Base-by-base conservation (phyloP, 1,140 invertebrate species). In the Papilio helenus region DNA sequence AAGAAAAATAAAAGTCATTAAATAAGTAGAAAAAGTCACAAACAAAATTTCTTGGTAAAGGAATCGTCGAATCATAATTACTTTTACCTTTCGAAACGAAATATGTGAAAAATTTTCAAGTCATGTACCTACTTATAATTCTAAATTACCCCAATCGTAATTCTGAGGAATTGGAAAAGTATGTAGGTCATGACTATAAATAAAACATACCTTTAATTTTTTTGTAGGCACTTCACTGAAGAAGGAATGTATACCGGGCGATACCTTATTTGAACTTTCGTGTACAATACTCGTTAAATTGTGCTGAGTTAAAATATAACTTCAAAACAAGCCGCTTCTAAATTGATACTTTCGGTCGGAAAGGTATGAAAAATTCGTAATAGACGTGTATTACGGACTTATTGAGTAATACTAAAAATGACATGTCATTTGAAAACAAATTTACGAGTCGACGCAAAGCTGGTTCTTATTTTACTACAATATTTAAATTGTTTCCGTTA, bases 231-330 rank as follows among this genome's bases (percentile, higher is more conserved):
- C 72, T 73, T 73, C 44, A 49, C 72, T 72, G 20, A 73, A 49
- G 42, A 73, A 73, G 42, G 72, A 73, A 73, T 73, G 72, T 73
- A 29, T 23, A 49, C 20, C 42, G 44, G 44, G 44, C 44, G 39
- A 26, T 44, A 49, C 23, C 34, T n/a, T 73, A 49, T 81, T 86
- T 83, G 76, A 84, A 84, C 78, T 87, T 86, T 85, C 86, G 88
- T 89, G 88, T 84, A 81, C 84, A 87, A 78, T 79, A 81, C 83
- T 87, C 88, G 79, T 89, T 87, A 89, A 89, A 89, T 88, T 88
- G 86, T 88, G 81, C 82, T 83, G 68, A 81, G 80, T 86, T 84
- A 85, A 83, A 79, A 84, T 79, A 72, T 82, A 87, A 86, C 78
- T 87, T 84, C 84, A 87, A 86, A 87, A 89, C 85, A 85, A 89